Evolutionary conservation across 2,888 invertebrate species (phyloP), one percentile per base, ranked within the genome.

Genomic region (Lepidonotus clava): DNA sequence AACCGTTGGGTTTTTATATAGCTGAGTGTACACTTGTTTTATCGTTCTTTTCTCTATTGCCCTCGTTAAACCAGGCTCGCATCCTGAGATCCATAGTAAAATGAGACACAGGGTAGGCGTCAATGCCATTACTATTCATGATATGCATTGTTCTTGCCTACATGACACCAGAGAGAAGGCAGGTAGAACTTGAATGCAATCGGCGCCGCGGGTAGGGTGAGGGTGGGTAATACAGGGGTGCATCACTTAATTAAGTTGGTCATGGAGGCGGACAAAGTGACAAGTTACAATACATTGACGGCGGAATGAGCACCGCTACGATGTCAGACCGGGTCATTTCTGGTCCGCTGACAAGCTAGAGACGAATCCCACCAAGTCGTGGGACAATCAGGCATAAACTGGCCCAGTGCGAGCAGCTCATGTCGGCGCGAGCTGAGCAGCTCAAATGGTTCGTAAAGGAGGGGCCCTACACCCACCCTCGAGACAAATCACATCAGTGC

Each of bases 221-320:
- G n/a, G n/a, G n/a, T n/a, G 38, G 24, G 71, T 34, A 38, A 38
- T 38, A 38, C 71, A 38, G 38, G 71, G 38, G 71, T 71, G 38
- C 34, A 71, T 71, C 71, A 38, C 71, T 71, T 71, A 71, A 71
- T 71, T 38, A 71, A 71, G 36, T 71, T 38, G 28, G 61, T 32
- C 61, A 18, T 18, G 14, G 71, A 36, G 71, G 71, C 2, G 71
- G 71, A 34, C 71, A 71, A 71, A 71, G 38, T 71, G 71, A 71
- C 71, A 71, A 34, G 71, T 71, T 71, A 71, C 71, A 71, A 71
- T 71, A 38, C 71, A 71, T 71, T 71, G 71, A 24, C 21, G 8
- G 71, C 38, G 71, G 71, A 71, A 71, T 71, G 71, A 71, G 36
- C 71, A 71, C 4, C n/a, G 11, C 36, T n/a, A 18, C 21, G 5